A percentile compares a stretch with the other conserved stretches of the same genome.
phyloP scores from a whole-genome alignment of 2,888 invertebrate genomes.

The Catocala fraxini region DNA sequence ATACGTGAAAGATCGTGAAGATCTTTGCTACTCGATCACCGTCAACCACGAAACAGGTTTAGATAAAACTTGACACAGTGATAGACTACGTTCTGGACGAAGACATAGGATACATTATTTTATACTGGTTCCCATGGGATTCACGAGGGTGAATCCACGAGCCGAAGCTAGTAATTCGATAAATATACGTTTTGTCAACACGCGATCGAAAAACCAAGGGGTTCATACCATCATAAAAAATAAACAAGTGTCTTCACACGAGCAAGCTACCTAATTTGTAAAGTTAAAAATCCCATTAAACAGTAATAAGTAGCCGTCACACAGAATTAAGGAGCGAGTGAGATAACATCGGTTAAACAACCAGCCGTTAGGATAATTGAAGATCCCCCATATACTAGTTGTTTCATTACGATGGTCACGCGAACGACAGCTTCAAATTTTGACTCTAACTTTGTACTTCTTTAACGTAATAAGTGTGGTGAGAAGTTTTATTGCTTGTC shows the following conservation, averaged over 20 bases:
- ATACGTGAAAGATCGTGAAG: no score
- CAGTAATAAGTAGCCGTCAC: slow-evolving; percentile 30
- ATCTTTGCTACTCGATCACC: no score
- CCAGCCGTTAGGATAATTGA: slow-evolving; percentile 48
- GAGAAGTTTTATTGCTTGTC: not conserved
- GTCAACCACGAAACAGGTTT: no score
- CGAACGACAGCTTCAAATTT: slow-evolving; percentile 27
- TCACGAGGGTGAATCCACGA: no score
- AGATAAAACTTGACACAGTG: no score
- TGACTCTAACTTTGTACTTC: slow-evolving; percentile 32
- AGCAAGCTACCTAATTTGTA: slow-evolving; percentile 31
- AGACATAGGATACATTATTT: no score
- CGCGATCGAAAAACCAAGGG: no score
- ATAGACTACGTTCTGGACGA: no score
- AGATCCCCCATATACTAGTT: slow-evolving; percentile 43
- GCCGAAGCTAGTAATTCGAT: no score
- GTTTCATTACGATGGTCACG: slow-evolving; percentile 46
- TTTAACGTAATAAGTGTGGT: slow-evolving; percentile 28
- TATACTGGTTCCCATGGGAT: no score
- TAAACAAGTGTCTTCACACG: slow-evolving; percentile 8
- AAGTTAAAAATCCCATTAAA: slow-evolving; percentile 50
- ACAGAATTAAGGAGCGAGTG: slow-evolving; percentile 38
- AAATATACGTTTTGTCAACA: no score
- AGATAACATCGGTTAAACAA: slow-evolving; percentile 44
- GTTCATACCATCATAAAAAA: not conserved